Evolutionary conservation across 1,140 invertebrate species (phyloP).

Genomic region (Cherax destructor): DNA sequence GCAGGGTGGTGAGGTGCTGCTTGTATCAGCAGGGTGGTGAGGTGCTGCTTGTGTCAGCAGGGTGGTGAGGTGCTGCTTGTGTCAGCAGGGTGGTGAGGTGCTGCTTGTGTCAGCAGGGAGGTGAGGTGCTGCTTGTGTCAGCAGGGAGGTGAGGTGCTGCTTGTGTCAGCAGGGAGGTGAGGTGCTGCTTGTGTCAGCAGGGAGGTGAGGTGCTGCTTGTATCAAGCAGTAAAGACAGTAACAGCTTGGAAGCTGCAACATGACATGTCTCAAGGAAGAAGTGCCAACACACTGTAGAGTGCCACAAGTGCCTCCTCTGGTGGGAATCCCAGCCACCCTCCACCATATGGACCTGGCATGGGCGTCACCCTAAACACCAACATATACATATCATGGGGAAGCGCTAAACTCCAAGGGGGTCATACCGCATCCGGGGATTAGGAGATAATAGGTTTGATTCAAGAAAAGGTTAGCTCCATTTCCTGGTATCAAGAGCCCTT

Average conservation of each 20-base stretch:
- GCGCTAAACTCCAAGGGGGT: too few species aligned
- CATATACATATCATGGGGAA: background rate
- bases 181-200: background rate
- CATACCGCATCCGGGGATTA: too few species aligned
- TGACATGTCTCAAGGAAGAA: background rate
- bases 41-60: too few species aligned
- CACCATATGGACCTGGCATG: background rate
- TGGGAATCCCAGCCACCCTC: background rate
- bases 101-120: background rate
- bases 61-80: background rate
- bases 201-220: background rate
- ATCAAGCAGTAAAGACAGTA: background rate
- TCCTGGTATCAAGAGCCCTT: too few species aligned
- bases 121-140: background rate
- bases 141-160: background rate
- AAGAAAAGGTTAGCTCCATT: too few species aligned
- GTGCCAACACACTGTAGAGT: background rate
- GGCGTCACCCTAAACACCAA: background rate
- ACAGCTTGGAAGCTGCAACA: background rate
- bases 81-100: background rate
- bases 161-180: background rate
- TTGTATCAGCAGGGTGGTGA: too few species aligned
- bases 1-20: too few species aligned
- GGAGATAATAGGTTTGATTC: too few species aligned
- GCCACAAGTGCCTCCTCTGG: background rate